Evolutionary conservation across 2,797 vertebrate genomes (phyloP), one percentile per base, ranked within the genome.

Genomic region (Ambastaia sidthimunki): DNA sequence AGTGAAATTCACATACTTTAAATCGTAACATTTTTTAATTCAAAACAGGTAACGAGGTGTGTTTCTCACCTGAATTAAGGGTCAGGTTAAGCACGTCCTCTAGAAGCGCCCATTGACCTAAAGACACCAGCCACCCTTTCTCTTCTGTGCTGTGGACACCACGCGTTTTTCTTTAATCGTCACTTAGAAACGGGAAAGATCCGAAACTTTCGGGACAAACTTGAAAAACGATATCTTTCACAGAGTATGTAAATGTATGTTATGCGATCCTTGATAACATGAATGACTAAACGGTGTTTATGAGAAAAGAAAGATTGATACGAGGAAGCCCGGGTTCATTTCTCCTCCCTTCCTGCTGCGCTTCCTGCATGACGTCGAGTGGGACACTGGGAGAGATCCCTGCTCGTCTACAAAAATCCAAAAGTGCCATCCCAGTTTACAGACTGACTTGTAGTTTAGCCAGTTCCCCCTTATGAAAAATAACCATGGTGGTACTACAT

Each of bases 141-240:
- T 37, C 34, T 37, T 48, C 31, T 72, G 34, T 23, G 34, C 34
- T 2, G 13, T 57, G 19, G 7, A 44, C n/a, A 34, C n/a, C 50
- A 71, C 19, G 70, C 52, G 70, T 59, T 72, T 71, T 72, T 59
- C 31, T 57, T 72, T 72, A 52, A 72, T 19, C 13, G 5, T 59
- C 37, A 19, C 13, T 50, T 15, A 50, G 48, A 50, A 50, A 72
- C 34, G 11, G 19, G 34, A 41, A 15, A 59, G 0, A 23, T 18
- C 34, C 13, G 7, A 7, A 59, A 41, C 13, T 23, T 59, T 57
- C 19, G 3, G 13, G 7, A 23, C n/a, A 41, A 2, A 44, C 34
- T 59, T 59, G 15, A 59, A 57, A 41, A 0, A 37, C 9, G 9
- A 3, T 55, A 71, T 7, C 31, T 15, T 72, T 41, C 23, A 19